These are phyloP conservation scores for Scaeva pyrastri DNA, from an alignment of 2,888 invertebrate species.

Conservation along the genomic window DNA sequence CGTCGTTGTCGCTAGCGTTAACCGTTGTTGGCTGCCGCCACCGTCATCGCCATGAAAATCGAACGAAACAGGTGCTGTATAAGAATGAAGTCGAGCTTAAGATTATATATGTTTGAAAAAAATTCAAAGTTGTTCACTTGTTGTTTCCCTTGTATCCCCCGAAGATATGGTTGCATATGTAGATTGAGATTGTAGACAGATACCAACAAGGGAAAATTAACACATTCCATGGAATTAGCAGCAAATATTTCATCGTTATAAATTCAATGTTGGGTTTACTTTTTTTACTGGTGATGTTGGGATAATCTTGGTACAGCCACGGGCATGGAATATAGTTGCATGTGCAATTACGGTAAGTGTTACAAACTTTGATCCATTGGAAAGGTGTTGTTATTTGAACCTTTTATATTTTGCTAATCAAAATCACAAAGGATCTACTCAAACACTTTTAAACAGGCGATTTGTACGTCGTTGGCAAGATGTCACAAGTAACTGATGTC, in stretches of 20 bases:
- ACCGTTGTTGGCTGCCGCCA: background rate
- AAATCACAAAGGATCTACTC: too few species aligned
- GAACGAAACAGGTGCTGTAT: conserved; percentile 59
- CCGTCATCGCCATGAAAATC: conserved; percentile 21
- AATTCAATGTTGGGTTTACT: background rate
- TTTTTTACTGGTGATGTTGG: background rate
- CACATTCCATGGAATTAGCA: conserved; percentile 22
- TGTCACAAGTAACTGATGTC: too few species aligned
- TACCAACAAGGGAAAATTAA: conserved; percentile 15
- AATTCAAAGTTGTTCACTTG: conserved; percentile 37
- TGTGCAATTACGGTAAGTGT: background rate
- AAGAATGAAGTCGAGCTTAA: conserved; percentile 38
- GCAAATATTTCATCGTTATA: conserved; percentile 7
- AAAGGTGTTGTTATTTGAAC: too few species aligned
- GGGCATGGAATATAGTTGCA: background rate
- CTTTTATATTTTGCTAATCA: too few species aligned
- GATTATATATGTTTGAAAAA: conserved; percentile 26
- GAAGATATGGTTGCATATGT: conserved; percentile 11
- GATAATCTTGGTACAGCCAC: background rate
- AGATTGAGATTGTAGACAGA: background rate
- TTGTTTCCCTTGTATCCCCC: background rate
- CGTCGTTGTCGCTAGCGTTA: too few species aligned
- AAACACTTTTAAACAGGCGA: too few species aligned
- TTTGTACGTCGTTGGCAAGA: too few species aligned
- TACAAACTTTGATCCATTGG: too few species aligned